phyloP scores from a whole-genome alignment of 2,797 vertebrate species.

The Pangasius sanitwongsei region DNA sequence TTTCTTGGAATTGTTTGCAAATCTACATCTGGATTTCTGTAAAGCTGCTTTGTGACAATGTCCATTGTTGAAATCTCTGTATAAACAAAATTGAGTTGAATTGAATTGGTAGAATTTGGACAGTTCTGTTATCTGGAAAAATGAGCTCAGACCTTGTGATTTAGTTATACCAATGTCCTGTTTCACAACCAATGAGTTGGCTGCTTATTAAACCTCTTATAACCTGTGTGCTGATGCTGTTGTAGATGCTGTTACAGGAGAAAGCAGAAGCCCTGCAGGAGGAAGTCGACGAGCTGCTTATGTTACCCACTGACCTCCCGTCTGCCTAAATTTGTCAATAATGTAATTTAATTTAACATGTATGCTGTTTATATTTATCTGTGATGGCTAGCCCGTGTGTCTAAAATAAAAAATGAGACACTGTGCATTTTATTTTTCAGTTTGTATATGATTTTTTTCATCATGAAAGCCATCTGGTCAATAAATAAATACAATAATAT shows the following conservation, averaged over 20 bases:
- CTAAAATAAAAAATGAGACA: constrained; percentile 38
- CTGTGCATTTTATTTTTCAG: not conserved
- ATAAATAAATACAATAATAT: constrained; percentile 4
- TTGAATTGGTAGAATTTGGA: not conserved
- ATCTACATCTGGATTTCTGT: not conserved
- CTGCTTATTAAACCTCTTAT: not conserved
- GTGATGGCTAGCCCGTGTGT: not conserved
- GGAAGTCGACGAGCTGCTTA: constrained; percentile 87
- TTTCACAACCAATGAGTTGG: too few species aligned
- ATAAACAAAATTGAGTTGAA: not conserved
- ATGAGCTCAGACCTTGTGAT: not conserved
- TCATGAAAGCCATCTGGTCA: constrained; percentile 16
- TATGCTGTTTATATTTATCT: constrained; percentile 53
- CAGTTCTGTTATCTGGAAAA: not conserved
- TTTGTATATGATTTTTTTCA: not conserved
- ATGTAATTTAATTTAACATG: constrained; percentile 32
- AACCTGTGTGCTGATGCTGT: constrained; percentile 48
- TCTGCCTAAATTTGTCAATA: constrained; percentile 18
- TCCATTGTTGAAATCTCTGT: not conserved
- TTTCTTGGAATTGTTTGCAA: not conserved
- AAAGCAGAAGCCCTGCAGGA: constrained; percentile 91
- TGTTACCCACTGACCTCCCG: constrained; percentile 79
- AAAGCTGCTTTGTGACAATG: not conserved
- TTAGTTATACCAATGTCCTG: not conserved
- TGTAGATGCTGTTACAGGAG: constrained; percentile 91